phyloP scores from a whole-genome alignment of 2,888 invertebrate genomes.

The Labia minor region DNA sequence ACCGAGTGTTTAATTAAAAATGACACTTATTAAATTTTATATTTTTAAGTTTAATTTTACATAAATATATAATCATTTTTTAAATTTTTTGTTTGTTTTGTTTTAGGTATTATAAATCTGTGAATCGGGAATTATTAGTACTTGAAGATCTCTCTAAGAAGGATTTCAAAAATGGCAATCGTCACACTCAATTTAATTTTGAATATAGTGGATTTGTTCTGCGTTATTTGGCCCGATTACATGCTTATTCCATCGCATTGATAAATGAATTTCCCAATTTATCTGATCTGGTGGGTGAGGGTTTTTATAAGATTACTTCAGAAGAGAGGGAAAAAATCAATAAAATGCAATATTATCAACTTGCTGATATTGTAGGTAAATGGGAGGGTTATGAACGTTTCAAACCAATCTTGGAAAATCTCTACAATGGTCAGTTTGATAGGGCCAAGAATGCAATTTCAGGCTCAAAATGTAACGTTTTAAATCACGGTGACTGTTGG shows the following conservation, averaged over 20 bases:
- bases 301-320: slow-evolving; percentile 13
- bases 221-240: slow-evolving; percentile 19
- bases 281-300: slow-evolving; percentile 18
- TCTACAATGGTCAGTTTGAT: neutral
- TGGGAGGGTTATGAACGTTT: slow-evolving; percentile 22
- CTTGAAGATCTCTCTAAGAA: slow-evolving; percentile 15
- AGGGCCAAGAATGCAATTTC: neutral
- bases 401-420: neutral
- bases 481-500: slow-evolving; percentile 26
- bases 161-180: neutral
- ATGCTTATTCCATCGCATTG: slow-evolving; percentile 20
- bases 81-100: no score
- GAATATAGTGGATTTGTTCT: slow-evolving; percentile 19
- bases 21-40: no score
- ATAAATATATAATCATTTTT: no score
- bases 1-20: no score
- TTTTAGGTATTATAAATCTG: neutral
- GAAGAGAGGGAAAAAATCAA: neutral
- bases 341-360: neutral
- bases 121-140: neutral
- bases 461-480: slow-evolving; percentile 18
- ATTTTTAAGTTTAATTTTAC: no score
- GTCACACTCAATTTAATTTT: slow-evolving; percentile 19
- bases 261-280: slow-evolving; percentile 14
- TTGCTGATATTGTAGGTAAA: slow-evolving; percentile 16